phyloP scores from a whole-genome alignment of 2,113 vertebrate genomes.

The Halcyon senegalensis region DNA sequence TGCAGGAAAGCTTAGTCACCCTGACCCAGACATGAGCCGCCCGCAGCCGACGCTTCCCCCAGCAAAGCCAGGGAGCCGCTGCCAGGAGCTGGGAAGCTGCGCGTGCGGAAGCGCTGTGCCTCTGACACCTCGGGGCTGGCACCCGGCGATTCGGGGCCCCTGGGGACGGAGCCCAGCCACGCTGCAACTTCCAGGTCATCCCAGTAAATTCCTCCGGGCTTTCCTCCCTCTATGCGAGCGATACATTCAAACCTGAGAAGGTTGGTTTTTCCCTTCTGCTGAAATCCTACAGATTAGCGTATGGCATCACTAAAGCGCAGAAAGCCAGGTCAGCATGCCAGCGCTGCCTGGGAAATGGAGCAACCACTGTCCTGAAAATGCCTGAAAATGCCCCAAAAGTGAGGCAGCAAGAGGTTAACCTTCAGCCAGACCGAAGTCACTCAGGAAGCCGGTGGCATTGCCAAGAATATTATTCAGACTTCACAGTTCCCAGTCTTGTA shows the following conservation, averaged over 20 bases:
- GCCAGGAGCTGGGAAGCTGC: neutral
- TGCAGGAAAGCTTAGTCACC: constrained; percentile 44
- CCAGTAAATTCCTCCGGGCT: constrained; percentile 16
- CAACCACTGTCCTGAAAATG: neutral
- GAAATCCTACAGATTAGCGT: neutral
- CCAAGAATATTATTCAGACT: constrained; percentile 43
- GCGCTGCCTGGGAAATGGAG: neutral
- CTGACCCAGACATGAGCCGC: constrained; percentile 48
- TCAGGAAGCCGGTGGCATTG: neutral
- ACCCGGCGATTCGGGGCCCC: neutral
- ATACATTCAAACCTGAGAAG: neutral
- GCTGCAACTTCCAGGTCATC: neutral
- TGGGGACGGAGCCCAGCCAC: constrained; percentile 14
- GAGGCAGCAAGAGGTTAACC: constrained; percentile 19
- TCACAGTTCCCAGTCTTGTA: constrained; percentile 15
- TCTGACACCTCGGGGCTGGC: constrained; percentile 28
- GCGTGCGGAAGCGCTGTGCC: neutral
- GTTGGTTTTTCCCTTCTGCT: neutral
- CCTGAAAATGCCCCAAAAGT: neutral
- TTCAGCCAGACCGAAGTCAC: neutral
- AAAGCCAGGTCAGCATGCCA: neutral
- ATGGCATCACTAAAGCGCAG: neutral
- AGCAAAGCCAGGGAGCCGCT: constrained; percentile 46
- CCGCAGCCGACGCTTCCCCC: constrained; percentile 55
- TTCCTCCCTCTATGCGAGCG: neutral